Percentiles rank a stretch among this genome's conserved stretches.
Conservation (phyloP, 2,113 vertebrate species). For the Passer domesticus region DNA sequence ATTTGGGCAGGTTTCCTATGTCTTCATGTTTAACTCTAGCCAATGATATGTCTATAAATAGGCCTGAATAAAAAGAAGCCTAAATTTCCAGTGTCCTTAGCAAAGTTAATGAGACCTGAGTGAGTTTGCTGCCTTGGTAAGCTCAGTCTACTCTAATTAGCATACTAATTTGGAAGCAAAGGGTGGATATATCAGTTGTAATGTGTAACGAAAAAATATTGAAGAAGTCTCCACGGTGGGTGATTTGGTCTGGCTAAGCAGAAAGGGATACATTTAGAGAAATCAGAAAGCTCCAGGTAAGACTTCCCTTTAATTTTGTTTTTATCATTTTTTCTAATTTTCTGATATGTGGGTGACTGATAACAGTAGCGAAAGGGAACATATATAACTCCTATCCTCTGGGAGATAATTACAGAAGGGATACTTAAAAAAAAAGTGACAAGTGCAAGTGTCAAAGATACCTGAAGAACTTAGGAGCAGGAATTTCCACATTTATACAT, state of each 20-base stretch:
- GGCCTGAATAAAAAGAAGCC: not conserved
- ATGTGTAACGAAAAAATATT: not conserved
- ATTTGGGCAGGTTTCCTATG: not conserved
- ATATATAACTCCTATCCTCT: not conserved
- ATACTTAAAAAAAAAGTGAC: not conserved
- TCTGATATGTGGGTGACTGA: not conserved
- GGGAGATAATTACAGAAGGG: not conserved
- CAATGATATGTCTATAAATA: not conserved
- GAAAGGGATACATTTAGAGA: not conserved
- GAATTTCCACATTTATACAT: not conserved
- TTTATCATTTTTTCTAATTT: not conserved
- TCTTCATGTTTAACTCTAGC: not conserved
- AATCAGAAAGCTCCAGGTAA: not conserved
- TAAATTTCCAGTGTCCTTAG: not conserved
- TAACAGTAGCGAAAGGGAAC: not conserved
- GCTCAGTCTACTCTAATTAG: not conserved
- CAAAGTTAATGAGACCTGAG: conserved; percentile 34
- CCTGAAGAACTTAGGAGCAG: not conserved
- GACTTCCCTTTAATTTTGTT: not conserved
- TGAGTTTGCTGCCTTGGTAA: not conserved
- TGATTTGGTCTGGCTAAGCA: not conserved
- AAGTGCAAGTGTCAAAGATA: not conserved
- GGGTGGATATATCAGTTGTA: not conserved
- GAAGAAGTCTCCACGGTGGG: not conserved
- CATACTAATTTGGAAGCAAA: not conserved